phyloP scores from a whole-genome alignment of 2,888 invertebrate species.

The Acanthoscelides obtectus region DNA sequence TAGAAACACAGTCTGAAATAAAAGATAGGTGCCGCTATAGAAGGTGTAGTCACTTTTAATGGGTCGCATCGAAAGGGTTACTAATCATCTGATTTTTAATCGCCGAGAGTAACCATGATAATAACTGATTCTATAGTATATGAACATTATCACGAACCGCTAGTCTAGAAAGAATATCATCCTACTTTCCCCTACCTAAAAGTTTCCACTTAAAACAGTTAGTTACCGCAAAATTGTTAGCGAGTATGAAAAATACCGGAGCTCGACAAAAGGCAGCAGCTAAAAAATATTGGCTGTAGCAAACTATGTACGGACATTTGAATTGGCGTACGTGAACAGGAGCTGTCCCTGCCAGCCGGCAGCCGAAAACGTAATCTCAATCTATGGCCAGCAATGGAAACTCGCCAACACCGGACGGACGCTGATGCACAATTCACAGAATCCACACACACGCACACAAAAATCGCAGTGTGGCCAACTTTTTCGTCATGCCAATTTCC shows the following conservation, averaged over 20 bases:
- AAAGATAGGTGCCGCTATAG: too few species aligned
- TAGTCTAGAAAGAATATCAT: background rate
- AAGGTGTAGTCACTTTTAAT: too few species aligned
- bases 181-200: background rate
- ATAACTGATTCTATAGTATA: too few species aligned
- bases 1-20: too few species aligned
- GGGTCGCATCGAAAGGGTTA: too few species aligned
- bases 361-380: background rate
- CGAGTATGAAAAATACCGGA: background rate
- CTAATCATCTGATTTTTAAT: too few species aligned
- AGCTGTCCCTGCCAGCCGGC: background rate
- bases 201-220: background rate
- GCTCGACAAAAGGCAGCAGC: background rate
- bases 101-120: too few species aligned
- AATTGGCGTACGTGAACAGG: background rate
- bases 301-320: background rate
- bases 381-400: background rate
- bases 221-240: background rate
- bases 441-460: constrained; percentile 1
- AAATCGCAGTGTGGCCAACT: constrained; percentile 1
- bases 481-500: constrained; percentile 3
- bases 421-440: background rate
- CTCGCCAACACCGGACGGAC: background rate
- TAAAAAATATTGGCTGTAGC: background rate
- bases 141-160: too few species aligned